These are phyloP conservation scores for Saccostrea echinata DNA, from an alignment of 1,140 invertebrate genomes.

Conservation along the genomic window DNA sequence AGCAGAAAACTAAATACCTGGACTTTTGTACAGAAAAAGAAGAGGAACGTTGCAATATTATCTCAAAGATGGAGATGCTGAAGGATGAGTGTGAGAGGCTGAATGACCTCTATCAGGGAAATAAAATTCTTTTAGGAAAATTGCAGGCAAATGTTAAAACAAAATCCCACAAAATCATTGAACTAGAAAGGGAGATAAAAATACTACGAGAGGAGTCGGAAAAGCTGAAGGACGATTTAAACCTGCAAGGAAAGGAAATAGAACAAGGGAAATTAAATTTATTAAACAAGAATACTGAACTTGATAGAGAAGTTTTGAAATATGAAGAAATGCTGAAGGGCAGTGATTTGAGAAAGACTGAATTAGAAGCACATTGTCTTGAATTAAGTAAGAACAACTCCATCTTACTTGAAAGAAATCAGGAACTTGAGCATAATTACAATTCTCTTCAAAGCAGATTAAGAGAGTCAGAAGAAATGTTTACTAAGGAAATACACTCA, in stretches of 20 bases:
- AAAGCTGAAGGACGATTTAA: neutral
- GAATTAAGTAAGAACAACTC: neutral
- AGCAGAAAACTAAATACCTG: neutral
- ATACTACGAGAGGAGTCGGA: neutral
- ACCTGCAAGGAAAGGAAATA: neutral
- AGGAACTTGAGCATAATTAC: neutral
- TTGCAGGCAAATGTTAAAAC: slow-evolving; percentile 5
- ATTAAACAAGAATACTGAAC: neutral
- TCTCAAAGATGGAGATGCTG: neutral
- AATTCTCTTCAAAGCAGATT: neutral
- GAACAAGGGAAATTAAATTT: neutral
- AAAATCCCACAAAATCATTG: neutral
- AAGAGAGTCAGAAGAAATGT: neutral
- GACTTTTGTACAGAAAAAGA: neutral
- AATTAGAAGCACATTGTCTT: neutral
- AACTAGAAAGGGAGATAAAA: neutral
- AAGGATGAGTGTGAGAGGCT: neutral
- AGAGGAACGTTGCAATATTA: neutral
- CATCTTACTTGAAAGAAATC: neutral
- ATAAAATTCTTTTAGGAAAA: neutral
- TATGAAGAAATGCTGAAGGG: neutral
- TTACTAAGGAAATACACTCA: neutral
- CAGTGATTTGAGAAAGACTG: neutral
- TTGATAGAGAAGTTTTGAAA: neutral
- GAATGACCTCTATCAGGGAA: neutral